Base-by-base conservation (phyloP, 2,888 invertebrate species). In the Eristalis tenax region DNA sequence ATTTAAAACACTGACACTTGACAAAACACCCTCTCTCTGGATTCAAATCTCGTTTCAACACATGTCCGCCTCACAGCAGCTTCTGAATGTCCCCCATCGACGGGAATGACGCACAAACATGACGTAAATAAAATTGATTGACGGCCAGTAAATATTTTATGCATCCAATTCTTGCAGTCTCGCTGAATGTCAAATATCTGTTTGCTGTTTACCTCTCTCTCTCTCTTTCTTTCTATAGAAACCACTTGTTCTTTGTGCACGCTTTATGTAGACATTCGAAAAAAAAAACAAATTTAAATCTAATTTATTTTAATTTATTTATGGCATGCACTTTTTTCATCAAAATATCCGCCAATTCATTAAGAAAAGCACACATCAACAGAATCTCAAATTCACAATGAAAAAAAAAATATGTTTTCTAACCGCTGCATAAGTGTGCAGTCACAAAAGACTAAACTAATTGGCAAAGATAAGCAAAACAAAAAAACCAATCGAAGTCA, bases 311-410 rank as follows among this genome's bases (percentile, higher is more conserved):
- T 23, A 73, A 57, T 85, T 81, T 74, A 74, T 74, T 78, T 70
- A 32, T 15, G 59, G 85, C 82, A 86, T 86, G 85, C 61, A 82
- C 59, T 32, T 74, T 38, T 77, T 64, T 77, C 77, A 74, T 65
- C 50, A 74, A 73, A 59, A 38, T 82, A 65, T 65, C 63, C 63
- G 10, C 28, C 68, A 28, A 50, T 4, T 23, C 43, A 73, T 85
- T 77, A 73, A 74, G 2, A n/a, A 10, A 32, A 32, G 32, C 82
- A 50, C 70, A 50, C 73, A 61, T 56, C 73, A 50, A 8, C 43
- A 57, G 38, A 22, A 50, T 61, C 35, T n/a, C 38, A 15, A 68
- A 26, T 15, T 59, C 43, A 23, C 63, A 26, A 56, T 70, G 63
- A 56, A 63, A 2, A 28, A 28, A 28, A 28, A 28, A 28, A 4